Evolutionary conservation across 2,888 invertebrate species (phyloP).

Genomic region (Agrotis segetum): DNA sequence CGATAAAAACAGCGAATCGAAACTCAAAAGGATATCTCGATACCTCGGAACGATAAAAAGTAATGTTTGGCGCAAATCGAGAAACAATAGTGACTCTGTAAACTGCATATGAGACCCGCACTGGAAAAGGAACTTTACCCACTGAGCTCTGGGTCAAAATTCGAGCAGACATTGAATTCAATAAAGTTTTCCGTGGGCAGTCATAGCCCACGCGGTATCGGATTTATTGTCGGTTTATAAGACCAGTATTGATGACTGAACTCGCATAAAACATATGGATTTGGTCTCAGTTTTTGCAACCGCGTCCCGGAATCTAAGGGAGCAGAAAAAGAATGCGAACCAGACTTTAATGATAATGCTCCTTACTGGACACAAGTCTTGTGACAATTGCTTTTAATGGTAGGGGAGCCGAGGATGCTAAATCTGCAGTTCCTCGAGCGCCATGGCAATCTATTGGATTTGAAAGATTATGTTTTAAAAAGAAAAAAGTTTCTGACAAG

Average conservation of each 20-base stretch:
- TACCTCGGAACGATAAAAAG: slow-evolving; percentile 82
- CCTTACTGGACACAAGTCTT: too few species aligned
- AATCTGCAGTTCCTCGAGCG: too few species aligned
- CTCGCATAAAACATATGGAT: slow-evolving; percentile 53
- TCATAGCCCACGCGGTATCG: slow-evolving; percentile 66
- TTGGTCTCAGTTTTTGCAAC: slow-evolving; percentile 32
- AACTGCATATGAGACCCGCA: slow-evolving; percentile 62
- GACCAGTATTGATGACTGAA: slow-evolving; percentile 62
- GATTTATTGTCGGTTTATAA: slow-evolving; percentile 70
- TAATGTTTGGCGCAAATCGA: slow-evolving; percentile 81
- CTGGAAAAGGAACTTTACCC: slow-evolving; percentile 21
- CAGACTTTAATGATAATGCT: neutral
- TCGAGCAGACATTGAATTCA: slow-evolving; percentile 45
- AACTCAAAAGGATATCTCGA: slow-evolving; percentile 78
- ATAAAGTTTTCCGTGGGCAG: slow-evolving; percentile 66
- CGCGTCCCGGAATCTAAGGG: neutral
- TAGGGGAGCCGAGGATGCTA: too few species aligned
- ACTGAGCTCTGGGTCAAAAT: slow-evolving; percentile 11
- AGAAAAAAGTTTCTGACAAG: too few species aligned
- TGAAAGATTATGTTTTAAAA: too few species aligned
- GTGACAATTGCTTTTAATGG: too few species aligned
- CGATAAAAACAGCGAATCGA: slow-evolving; percentile 71
- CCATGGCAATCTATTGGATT: too few species aligned
- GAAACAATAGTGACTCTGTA: slow-evolving; percentile 80
- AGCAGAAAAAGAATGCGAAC: neutral